A percentile compares a stretch with the other conserved stretches of the same genome.
These are phyloP conservation scores for Pteronotus mesoamericanus DNA, from an alignment of 2,797 vertebrate species.

Conservation along the genomic window DNA sequence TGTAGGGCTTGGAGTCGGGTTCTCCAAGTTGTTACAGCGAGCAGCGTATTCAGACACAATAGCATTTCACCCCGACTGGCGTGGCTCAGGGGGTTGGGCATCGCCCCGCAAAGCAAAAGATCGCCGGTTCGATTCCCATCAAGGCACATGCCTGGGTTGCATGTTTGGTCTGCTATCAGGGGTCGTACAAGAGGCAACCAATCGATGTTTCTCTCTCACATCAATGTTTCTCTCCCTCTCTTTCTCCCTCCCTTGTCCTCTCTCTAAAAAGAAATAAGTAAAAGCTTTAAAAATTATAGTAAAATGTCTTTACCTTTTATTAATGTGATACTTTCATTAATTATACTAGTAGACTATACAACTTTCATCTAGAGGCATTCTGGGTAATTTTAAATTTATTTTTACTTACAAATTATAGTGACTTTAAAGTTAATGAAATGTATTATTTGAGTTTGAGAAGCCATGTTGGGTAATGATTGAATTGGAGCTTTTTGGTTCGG, in stretches of 20 bases:
- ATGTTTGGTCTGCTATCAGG: neutral
- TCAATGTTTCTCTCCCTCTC: neutral
- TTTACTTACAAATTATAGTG: neutral
- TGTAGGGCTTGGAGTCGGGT: fast-evolving
- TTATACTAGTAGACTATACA: neutral
- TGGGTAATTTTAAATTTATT: neutral
- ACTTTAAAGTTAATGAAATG: neutral
- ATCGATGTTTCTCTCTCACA: neutral
- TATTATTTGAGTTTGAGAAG: neutral
- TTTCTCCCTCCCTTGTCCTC: neutral
- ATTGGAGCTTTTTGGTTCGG: neutral
- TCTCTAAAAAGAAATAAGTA: neutral
- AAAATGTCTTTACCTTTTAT: neutral
- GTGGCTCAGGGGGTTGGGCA: neutral
- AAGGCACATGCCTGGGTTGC: neutral
- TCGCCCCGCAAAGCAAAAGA: neutral
- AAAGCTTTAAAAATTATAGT: neutral
- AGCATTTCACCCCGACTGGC: neutral
- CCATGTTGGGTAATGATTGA: neutral
- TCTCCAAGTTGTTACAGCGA: neutral
- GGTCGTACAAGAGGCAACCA: neutral
- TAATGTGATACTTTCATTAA: neutral
- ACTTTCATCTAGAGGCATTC: neutral
- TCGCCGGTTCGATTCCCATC: neutral
- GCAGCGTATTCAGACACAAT: neutral